Evolutionary conservation across 2,888 invertebrate genomes (phyloP), one percentile per base, ranked within the genome.

Genomic region (Phyllotreta striolata): DNA sequence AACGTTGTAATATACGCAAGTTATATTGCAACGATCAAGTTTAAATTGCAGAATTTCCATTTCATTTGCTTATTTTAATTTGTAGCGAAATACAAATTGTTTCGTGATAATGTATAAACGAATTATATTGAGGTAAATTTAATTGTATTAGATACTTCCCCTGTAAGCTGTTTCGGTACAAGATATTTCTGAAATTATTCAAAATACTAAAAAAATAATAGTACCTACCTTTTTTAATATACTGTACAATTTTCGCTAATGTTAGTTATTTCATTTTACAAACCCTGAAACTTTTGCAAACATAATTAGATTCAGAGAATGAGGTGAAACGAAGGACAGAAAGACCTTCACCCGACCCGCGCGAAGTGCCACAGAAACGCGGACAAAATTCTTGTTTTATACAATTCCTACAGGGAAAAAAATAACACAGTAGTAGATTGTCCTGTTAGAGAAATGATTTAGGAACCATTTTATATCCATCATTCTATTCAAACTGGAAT

Each of bases 401-500:
- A 24, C 24, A 24, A 24, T 24, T 24, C 24, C 24, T 24, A 4
- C 24, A 24, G 24, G 24, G 4, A 24, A 24, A 24, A 24, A 24
- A 24, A 24, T 24, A 24, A 24, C 4, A 24, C 24, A 24, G 24
- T 3, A 24, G 24, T 24, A 24, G 24, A 24, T 24, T 24, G 24
- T 24, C n/a, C 24, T 24, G 24, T 24, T 24, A 1, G 6, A 49
- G 24, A 35, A 24, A 35, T 12, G 44, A 10, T 9, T 8, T 7
- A 44, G 14, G 14, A 24, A 24, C 24, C 24, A 40, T n/a, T 6
- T 10, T 13, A 9, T 1, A 44, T 60, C 60, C 60, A 38, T 60
- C 52, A 60, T 43, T 35, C 56, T 57, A 55, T 51, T 56, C 57
- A 47, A 46, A 63, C 63, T 66, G 60, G 61, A 66, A 56, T 62